Base-by-base conservation (phyloP, 1,140 invertebrate species). In the Reticulitermes speratus region DNA sequence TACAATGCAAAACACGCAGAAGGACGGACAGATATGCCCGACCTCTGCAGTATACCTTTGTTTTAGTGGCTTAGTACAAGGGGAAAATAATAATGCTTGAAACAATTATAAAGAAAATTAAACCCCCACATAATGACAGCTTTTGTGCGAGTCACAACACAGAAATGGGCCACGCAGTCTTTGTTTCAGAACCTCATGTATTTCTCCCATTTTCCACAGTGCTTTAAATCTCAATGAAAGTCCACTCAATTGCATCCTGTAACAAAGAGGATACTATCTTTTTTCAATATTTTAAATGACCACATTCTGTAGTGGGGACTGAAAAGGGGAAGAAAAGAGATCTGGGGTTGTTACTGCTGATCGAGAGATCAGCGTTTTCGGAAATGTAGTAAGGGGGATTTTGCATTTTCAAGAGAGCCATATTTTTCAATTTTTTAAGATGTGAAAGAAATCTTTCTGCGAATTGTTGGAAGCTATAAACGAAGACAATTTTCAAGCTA, bases 201-300 rank as follows among this genome's bases (percentile, higher is more conserved):
- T 30, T 75, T 16, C n/a, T 9, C n/a, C 65, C 65, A 75, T 30
- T 75, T 30, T 30, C 65, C n/a, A 55, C 65, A 0, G 25, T 30
- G 65, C n/a, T 75, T 75, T 75, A 75, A 75, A 30, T 75, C 65
- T 75, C 65, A 75, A 75, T 75, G n/a, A 75, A 30, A 25, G 65
- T 75, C n/a, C 25, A 30, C n/a, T 75, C 25, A 75, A 30, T 75
- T 30, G 65, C 12, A 75, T 30, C 65, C n/a, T 30, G n/a, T 25
- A 75, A 75, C 25, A 75, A 75, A 75, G 65, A 14, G 25, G 65
- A 75, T 75, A 14, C 8, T 75, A 75, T 75, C 65, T 75, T 75
- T 75, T 30, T 75, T 75, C 65, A 75, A 75, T 75, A 75, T 75
- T 75, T 75, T 75, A 75, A 75, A 75, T 75, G 65, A 75, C 65